Conservation (phyloP, 2,797 vertebrate genomes). For the Sebastes baramenuke region DNA sequence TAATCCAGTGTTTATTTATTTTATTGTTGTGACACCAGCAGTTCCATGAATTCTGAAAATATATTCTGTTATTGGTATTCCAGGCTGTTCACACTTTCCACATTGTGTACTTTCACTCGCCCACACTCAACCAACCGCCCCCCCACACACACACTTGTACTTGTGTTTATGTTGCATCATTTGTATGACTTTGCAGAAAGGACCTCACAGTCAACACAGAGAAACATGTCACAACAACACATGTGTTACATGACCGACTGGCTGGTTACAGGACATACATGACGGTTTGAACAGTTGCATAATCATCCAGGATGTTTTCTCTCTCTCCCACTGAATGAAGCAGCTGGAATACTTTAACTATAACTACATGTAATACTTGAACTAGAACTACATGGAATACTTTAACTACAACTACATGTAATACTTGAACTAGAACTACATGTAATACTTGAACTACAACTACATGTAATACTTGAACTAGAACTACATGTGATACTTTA, state of each 20-base stretch:
- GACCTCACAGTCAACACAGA: slow-evolving; percentile 29
- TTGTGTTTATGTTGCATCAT: slow-evolving; percentile 52
- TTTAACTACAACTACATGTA: no score
- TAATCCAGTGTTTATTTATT: slow-evolving; percentile 31
- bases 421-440: no score
- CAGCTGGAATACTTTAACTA: not conserved
- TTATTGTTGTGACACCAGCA: slow-evolving; percentile 32
- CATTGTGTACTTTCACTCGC: slow-evolving; percentile 40
- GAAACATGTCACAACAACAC: slow-evolving; percentile 3
- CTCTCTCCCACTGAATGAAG: not conserved
- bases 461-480: no score
- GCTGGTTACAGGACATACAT: not conserved
- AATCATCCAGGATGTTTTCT: slow-evolving; percentile 26
- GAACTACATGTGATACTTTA: not conserved
- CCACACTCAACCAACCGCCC: slow-evolving; percentile 18
- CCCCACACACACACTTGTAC: slow-evolving; percentile 30
- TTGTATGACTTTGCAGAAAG: slow-evolving; percentile 1
- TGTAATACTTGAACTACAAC: no score
- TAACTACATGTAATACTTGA: no score
- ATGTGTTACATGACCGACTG: slow-evolving; percentile 5
- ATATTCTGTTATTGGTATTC: slow-evolving; percentile 20
- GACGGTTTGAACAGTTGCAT: slow-evolving; percentile 32
- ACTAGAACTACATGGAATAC: no score
- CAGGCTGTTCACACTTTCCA: slow-evolving; percentile 30
- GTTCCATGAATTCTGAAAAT: slow-evolving; percentile 45